phyloP scores from a whole-genome alignment of 2,113 vertebrate genomes.

The Bettongia penicillata region DNA sequence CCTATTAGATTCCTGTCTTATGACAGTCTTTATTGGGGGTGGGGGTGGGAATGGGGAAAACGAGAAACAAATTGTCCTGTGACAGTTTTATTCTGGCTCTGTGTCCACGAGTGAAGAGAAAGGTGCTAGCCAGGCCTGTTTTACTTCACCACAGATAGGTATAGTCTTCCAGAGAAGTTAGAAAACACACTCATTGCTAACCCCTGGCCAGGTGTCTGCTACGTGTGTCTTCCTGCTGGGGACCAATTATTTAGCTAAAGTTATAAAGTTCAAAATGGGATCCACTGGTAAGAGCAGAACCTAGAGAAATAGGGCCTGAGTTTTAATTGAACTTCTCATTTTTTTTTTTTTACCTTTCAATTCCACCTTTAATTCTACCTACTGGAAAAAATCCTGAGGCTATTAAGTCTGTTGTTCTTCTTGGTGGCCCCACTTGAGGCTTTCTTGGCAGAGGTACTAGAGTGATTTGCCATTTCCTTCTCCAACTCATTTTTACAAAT shows the following conservation, averaged over 20 bases:
- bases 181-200: background rate
- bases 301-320: too few species aligned
- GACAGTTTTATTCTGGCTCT: background rate
- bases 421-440: too few species aligned
- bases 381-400: background rate
- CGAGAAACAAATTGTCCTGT: background rate
- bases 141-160: background rate
- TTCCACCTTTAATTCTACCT: too few species aligned
- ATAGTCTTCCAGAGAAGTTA: background rate
- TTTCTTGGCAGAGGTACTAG: background rate
- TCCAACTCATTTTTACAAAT: background rate
- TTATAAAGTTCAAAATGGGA: background rate
- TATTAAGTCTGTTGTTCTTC: background rate
- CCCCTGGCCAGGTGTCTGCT: background rate
- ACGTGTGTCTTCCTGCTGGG: background rate
- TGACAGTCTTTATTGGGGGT: too few species aligned
- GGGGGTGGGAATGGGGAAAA: too few species aligned
- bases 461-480: background rate
- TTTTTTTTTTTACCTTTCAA: too few species aligned
- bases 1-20: too few species aligned
- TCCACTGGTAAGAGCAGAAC: background rate
- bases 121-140: background rate
- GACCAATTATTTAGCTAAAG: background rate
- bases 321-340: background rate
- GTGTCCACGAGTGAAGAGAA: background rate